phyloP scores from a whole-genome alignment of 1,140 invertebrate species.

The Aphis craccivora region DNA sequence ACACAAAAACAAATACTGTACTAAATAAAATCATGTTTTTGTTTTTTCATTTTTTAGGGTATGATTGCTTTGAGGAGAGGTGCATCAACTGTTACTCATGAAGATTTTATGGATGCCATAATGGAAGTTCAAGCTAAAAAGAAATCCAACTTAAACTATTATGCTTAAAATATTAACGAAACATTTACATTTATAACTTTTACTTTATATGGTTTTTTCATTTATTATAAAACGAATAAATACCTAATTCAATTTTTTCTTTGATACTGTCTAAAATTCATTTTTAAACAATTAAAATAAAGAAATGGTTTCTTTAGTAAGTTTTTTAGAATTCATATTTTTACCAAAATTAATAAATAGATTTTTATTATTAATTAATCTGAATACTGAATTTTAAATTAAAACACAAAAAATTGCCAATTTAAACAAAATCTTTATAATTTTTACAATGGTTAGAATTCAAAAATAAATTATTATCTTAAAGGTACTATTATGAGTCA shows the following conservation, averaged over 20 bases:
- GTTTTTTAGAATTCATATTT: no score
- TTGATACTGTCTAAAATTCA: neutral
- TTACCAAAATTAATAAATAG: no score
- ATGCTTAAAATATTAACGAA: slow-evolving; percentile 76
- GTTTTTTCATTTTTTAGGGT: slow-evolving; percentile 73
- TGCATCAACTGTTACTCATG: slow-evolving; percentile 92
- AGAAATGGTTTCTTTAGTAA: no score
- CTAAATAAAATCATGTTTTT: neutral
- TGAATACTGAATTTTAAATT: neutral
- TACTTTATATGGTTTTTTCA: slow-evolving; percentile 20
- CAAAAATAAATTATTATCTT: no score
- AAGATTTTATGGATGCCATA: slow-evolving; percentile 99
- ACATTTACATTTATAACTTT: neutral
- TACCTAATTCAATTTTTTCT: slow-evolving; percentile 3
- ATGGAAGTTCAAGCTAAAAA: slow-evolving; percentile 99
- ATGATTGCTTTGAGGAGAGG: slow-evolving; percentile 98
- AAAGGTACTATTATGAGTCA: no score
- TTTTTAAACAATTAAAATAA: slow-evolving; percentile 10
- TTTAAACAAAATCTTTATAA: no score
- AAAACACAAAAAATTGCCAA: no score
- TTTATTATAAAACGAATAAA: slow-evolving; percentile 3
- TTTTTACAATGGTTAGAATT: no score
- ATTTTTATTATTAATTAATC: neutral
- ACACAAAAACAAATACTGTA: neutral
- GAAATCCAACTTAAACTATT: slow-evolving; percentile 99